phyloP scores from a whole-genome alignment of 2,113 vertebrate species.

The Prinia subflava region DNA sequence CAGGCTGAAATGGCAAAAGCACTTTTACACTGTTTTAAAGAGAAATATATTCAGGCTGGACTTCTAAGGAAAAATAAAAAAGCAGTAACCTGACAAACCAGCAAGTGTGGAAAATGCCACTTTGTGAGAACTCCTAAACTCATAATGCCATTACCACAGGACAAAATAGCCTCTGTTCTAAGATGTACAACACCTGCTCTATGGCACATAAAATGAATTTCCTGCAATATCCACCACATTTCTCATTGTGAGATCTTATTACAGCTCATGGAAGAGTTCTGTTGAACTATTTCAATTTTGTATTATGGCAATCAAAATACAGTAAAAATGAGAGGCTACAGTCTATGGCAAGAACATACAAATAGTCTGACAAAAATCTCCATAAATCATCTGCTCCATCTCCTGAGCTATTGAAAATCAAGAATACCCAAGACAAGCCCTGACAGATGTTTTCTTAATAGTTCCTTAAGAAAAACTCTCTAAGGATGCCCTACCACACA shows the following conservation, averaged over 20 bases:
- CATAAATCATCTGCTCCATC: neutral
- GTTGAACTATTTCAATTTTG: neutral
- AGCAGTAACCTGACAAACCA: neutral
- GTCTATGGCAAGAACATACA: neutral
- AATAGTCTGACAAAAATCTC: neutral
- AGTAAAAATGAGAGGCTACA: neutral
- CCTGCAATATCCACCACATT: neutral
- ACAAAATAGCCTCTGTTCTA: neutral
- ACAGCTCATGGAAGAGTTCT: neutral
- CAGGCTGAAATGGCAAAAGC: neutral
- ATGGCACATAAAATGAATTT: neutral
- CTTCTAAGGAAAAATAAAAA: neutral
- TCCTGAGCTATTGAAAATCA: neutral
- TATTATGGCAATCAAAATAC: neutral
- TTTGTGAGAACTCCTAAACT: neutral
- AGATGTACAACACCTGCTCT: neutral
- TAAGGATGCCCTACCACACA: neutral
- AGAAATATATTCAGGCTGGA: neutral
- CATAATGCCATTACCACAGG: neutral
- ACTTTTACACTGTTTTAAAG: neutral
- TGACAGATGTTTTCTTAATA: neutral
- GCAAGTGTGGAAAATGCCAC: neutral
- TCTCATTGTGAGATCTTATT: neutral
- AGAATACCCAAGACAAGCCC: neutral
- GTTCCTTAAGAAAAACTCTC: neutral